phyloP scores from a whole-genome alignment of 2,888 invertebrate species.

The Syrista parreyssii region DNA sequence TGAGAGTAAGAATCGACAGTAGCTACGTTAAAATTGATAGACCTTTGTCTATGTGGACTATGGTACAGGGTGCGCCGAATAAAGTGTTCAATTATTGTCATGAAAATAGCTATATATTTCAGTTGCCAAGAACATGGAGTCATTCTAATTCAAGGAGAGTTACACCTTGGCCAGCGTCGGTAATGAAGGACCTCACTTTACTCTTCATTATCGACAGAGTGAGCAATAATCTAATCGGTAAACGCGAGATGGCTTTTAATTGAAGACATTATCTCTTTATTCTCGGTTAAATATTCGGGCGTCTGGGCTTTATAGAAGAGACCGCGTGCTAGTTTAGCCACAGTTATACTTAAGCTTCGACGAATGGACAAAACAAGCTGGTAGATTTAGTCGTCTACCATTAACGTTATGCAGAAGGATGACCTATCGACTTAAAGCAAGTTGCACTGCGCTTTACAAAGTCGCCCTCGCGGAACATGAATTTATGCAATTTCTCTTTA shows the following conservation, averaged over 20 bases:
- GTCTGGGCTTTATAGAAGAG: too few species aligned
- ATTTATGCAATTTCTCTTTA: background rate
- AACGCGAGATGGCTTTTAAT: background rate
- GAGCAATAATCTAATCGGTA: background rate
- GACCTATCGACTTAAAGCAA: too few species aligned
- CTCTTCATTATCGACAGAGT: background rate
- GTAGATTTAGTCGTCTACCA: background rate
- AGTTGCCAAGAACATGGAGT: background rate
- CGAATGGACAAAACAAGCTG: background rate
- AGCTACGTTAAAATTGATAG: too few species aligned
- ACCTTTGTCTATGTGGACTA: too few species aligned
- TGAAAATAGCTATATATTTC: too few species aligned
- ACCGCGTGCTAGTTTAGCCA: too few species aligned
- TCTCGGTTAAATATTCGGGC: background rate
- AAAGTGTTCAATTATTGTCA: too few species aligned
- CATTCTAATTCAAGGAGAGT: background rate
- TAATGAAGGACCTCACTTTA: background rate
- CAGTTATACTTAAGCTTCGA: background rate
- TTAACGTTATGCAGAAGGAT: too few species aligned
- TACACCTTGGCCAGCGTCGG: background rate
- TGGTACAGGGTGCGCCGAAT: too few species aligned
- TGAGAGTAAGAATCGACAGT: too few species aligned
- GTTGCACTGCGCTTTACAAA: too few species aligned
- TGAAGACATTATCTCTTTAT: background rate
- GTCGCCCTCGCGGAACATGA: background rate